Percentiles rank a stretch among this genome's conserved stretches.
Evolutionary conservation across 2,888 invertebrate species (phyloP).

Genomic region (Esperia sulphurella): DNA sequence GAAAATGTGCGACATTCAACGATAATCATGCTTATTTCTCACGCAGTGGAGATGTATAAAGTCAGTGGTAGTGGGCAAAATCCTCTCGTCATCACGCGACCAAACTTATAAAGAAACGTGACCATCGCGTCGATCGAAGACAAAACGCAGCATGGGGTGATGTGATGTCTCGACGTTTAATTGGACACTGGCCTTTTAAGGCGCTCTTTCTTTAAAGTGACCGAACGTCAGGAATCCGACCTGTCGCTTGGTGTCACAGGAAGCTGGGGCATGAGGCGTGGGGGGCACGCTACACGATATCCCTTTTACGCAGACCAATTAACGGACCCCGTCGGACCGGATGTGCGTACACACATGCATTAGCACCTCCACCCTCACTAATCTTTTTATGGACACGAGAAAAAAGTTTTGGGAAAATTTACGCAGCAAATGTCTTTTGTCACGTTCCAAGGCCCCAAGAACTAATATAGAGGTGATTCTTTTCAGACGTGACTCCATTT

Average conservation of each 20-base stretch:
- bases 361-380: slow-evolving; percentile 73
- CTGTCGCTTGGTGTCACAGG: slow-evolving; percentile 46
- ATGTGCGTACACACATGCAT: slow-evolving; percentile 68
- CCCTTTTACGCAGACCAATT: slow-evolving; percentile 78
- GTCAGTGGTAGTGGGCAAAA: not conserved
- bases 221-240: slow-evolving; percentile 44
- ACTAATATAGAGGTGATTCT: slow-evolving; percentile 25
- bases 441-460: slow-evolving; percentile 26
- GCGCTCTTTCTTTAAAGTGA: slow-evolving; percentile 40
- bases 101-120: slow-evolving; percentile 30
- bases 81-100: not conserved
- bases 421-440: slow-evolving; percentile 40
- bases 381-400: slow-evolving; percentile 60
- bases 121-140: slow-evolving; percentile 34
- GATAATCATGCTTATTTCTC: slow-evolving; percentile 9
- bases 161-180: slow-evolving; percentile 40
- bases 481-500: slow-evolving; percentile 45
- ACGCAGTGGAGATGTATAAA: not conserved
- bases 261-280: slow-evolving; percentile 48
- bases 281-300: slow-evolving; percentile 69
- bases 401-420: slow-evolving; percentile 46
- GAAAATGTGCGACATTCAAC: slow-evolving; percentile 11
- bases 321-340: slow-evolving; percentile 74
- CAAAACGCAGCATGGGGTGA: slow-evolving; percentile 38
- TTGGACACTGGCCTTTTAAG: slow-evolving; percentile 46